Evolutionary conservation across 2,797 vertebrate species (phyloP).

Genomic region (Epinephelus malabaricus): DNA sequence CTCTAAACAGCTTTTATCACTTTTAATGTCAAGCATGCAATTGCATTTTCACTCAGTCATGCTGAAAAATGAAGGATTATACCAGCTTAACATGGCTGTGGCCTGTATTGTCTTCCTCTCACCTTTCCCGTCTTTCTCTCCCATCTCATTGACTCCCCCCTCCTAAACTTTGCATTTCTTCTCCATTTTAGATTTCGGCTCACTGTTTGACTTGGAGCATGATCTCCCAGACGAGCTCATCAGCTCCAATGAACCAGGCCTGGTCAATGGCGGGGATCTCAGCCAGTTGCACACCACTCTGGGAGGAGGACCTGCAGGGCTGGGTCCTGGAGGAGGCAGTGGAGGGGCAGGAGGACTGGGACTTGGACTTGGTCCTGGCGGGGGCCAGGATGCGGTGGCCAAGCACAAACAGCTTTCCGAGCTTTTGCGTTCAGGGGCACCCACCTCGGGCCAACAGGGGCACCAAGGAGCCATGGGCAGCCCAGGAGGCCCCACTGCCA

Average conservation of each 20-base stretch:
- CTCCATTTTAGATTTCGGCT: constrained; percentile 92
- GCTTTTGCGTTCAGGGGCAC: constrained; percentile 89
- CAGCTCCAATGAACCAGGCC: constrained; percentile 92
- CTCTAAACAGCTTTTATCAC: constrained; percentile 42
- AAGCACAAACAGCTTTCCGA: constrained; percentile 99
- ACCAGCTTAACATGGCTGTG: constrained; percentile 49
- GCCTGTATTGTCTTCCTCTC: constrained; percentile 34
- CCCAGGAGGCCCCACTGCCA: constrained; percentile 76
- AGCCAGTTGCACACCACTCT: constrained; percentile 94
- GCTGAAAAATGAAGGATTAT: constrained; percentile 60
- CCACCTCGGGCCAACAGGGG: constrained; percentile 84
- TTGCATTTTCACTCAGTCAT: constrained; percentile 61
- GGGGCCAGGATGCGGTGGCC: constrained; percentile 95
- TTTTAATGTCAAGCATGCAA: constrained; percentile 49
- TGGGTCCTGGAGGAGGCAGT: constrained; percentile 77
- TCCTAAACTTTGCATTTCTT: constrained; percentile 59
- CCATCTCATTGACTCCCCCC: constrained; percentile 12
- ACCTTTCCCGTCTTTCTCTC: constrained; percentile 19
- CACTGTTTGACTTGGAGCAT: constrained; percentile 97
- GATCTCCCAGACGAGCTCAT: constrained; percentile 99
- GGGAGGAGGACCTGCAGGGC: constrained; percentile 79
- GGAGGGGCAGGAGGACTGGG: constrained; percentile 77
- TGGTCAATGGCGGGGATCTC: constrained; percentile 95
- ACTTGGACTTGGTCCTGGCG: constrained; percentile 78
- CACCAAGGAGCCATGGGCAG: constrained; percentile 85